A percentile compares a stretch with the other conserved stretches of the same genome.
Conservation (phyloP, 1,140 invertebrate species). For the Drosophila bocqueti region DNA sequence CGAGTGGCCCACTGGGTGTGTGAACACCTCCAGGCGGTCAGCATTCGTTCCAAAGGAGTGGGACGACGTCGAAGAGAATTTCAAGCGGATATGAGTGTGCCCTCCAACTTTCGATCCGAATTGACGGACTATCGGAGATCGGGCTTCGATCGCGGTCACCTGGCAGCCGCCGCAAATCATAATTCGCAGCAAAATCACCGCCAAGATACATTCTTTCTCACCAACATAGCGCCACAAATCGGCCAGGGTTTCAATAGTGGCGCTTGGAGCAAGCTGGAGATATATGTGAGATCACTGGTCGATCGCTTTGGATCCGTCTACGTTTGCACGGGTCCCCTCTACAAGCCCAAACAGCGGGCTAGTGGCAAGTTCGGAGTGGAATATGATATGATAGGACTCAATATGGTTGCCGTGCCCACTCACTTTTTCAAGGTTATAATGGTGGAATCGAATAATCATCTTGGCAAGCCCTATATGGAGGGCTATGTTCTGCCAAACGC, state of each 20-base stretch:
- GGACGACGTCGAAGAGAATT: conserved; percentile 92
- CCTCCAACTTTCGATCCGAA: conserved; percentile 90
- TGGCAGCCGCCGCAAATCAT: conserved; percentile 99
- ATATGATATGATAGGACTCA: conserved; percentile 97
- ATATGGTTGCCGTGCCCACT: conserved; percentile 98
- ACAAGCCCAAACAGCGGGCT: conserved; percentile 92
- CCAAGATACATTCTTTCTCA: conserved; percentile 95
- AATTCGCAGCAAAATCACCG: conserved; percentile 90
- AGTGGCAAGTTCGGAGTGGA: conserved; percentile 96
- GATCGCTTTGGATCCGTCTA: conserved; percentile 94
- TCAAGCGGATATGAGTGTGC: conserved; percentile 92
- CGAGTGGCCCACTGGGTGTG: conserved; percentile 98
- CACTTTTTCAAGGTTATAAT: conserved; percentile 99
- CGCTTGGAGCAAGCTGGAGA: conserved; percentile 91
- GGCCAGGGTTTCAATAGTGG: conserved; percentile 97
- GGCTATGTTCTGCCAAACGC: conserved; percentile 97
- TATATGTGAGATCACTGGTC: conserved; percentile 87
- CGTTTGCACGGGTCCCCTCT: conserved; percentile 98
- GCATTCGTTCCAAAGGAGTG: conserved; percentile 86
- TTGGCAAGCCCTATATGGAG: conserved; percentile 94
- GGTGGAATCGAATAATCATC: conserved; percentile 87
- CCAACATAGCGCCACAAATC: conserved; percentile 98
- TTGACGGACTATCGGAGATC: conserved; percentile 96
- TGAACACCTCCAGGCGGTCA: conserved; percentile 93
- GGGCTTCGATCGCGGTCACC: conserved; percentile 97